Evolutionary conservation across 2,888 invertebrate species (phyloP).

Genomic region (Bedellia somnulentella): DNA sequence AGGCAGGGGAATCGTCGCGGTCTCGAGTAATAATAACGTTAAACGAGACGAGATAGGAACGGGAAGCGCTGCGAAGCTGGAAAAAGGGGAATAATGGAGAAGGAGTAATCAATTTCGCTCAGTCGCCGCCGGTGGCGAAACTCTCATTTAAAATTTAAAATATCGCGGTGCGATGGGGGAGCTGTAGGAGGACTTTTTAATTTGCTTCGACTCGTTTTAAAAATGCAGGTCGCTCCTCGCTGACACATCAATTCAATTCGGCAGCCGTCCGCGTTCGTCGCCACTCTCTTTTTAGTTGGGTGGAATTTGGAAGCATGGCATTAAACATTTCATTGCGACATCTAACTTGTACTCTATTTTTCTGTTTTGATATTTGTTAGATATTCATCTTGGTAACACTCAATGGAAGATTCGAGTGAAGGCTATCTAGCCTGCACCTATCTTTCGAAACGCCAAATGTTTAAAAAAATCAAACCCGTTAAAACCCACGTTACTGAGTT

Average conservation of each 20-base stretch:
- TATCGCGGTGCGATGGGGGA: constrained; percentile 40
- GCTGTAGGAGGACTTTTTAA: constrained; percentile 54
- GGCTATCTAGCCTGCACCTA: too few species aligned
- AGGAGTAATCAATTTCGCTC: constrained; percentile 60
- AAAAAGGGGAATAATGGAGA: constrained; percentile 58
- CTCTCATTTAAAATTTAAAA: constrained; percentile 59
- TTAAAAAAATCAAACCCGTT: too few species aligned
- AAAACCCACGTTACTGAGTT: too few species aligned
- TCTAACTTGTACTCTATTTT: too few species aligned
- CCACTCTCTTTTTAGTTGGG: constrained; percentile 17
- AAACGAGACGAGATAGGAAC: constrained; percentile 45
- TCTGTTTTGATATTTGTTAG: too few species aligned
- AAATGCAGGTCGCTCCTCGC: constrained; percentile 52
- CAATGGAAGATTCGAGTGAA: too few species aligned
- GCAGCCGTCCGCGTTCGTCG: constrained; percentile 30
- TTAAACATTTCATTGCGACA: too few species aligned
- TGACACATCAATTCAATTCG: constrained; percentile 55
- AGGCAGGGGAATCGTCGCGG: constrained; percentile 10
- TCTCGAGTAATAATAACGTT: constrained; percentile 46
- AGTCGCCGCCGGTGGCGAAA: constrained; percentile 46
- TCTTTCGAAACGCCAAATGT: too few species aligned
- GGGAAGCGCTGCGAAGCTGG: constrained; percentile 43
- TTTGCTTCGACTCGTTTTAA: constrained; percentile 50
- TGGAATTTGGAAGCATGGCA: background rate
- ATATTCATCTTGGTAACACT: too few species aligned